Evolutionary conservation across 2,113 vertebrate species (phyloP).

Genomic region (Neolamprologus falcicula): DNA sequence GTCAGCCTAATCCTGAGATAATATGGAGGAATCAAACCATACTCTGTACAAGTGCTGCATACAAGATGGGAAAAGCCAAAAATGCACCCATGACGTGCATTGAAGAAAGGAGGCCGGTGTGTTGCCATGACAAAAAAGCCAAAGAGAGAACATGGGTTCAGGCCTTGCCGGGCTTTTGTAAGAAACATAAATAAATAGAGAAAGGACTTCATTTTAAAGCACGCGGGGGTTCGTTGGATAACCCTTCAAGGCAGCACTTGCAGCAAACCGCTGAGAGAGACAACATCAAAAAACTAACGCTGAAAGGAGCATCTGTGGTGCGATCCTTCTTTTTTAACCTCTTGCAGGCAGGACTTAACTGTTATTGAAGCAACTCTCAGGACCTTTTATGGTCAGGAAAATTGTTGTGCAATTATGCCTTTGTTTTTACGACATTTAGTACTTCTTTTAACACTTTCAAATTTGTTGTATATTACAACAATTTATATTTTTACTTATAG

Average conservation of each 20-base stretch:
- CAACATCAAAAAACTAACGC: slow-evolving; percentile 16
- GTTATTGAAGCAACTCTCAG: not conserved
- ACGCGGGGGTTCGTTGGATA: slow-evolving; percentile 32
- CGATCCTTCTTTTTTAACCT: slow-evolving; percentile 11
- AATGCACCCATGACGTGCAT: slow-evolving; percentile 14
- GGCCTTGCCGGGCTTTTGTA: slow-evolving; percentile 37
- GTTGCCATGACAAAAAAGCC: slow-evolving; percentile 32
- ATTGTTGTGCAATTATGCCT: not conserved
- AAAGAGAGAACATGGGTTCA: slow-evolving; percentile 49
- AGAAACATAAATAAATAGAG: slow-evolving; percentile 63
- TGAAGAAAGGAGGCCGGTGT: not conserved
- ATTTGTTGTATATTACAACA: not conserved
- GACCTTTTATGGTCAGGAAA: slow-evolving; percentile 2
- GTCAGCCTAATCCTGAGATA: slow-evolving; percentile 46
- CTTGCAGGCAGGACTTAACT: not conserved
- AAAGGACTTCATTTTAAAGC: slow-evolving; percentile 59
- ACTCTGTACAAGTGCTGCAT: not conserved
- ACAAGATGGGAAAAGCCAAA: slow-evolving; percentile 31
- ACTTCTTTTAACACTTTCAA: not conserved
- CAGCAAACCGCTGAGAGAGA: slow-evolving; percentile 6
- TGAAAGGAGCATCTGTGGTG: not conserved
- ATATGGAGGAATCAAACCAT: slow-evolving; percentile 12
- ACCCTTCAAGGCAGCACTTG: not conserved
- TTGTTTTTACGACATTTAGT: not conserved
- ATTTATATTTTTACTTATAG: not conserved